Evolutionary conservation across 2,113 vertebrate genomes (phyloP), one percentile per base, ranked within the genome.

Genomic region (Arizona elegans): DNA sequence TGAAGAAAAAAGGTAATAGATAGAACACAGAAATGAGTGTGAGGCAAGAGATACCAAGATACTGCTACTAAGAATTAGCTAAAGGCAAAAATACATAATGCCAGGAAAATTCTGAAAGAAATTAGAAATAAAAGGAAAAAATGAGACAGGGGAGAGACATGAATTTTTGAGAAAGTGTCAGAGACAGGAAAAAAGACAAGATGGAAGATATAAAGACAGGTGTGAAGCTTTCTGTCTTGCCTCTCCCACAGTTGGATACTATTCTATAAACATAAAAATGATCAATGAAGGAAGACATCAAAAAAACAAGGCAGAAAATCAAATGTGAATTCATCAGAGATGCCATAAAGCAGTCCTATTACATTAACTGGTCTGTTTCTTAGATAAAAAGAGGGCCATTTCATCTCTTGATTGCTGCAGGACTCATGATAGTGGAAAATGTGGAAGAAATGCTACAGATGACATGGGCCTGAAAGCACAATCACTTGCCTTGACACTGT

Each of bases 1-100:
- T 95, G 91, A 93, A 94, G 94, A 95, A 96, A 97, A 92, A 94
- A 88, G 95, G 26, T n/a, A 94, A 88, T 92, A 85, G 89, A 88
- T 92, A 85, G 89, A 90, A 93, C 86, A 95, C n/a, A 92, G 90
- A 90, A 93, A 75, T 92, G 88, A 91, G 54, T 24, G 88, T 13
- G 88, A 92, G 93, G 93, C n/a, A 95, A 93, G 88, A 96, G 88
- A 93, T 54, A 92, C 90, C 91, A 94, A 95, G 89, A 91, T 93
- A 87, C 11, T 96, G 87, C 87, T 95, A 94, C 24, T 90, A 70
- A 95, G 91, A 94, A 94, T 88, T 91, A 96, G 94, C 95, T 94
- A 95, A 93, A 95, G 93, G 26, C 94, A 91, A 47, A 91, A 93
- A 96, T 95, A 91, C 91, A 65, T 93, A 96, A 96, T 94, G 59